Evolutionary conservation across 2,797 vertebrate genomes (phyloP).

Genomic region (Cirrhinus molitorella): DNA sequence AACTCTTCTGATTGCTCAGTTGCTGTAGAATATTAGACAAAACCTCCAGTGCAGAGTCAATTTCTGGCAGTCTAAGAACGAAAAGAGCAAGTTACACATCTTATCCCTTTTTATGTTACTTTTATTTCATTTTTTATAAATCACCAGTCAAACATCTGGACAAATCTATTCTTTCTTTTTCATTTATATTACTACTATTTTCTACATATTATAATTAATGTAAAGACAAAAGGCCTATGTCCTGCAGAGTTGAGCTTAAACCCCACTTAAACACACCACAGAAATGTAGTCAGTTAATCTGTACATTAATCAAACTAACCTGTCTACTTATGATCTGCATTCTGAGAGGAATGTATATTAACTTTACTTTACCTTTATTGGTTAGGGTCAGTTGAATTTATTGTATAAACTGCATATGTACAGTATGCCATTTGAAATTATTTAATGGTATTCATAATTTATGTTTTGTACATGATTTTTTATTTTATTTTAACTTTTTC

Average conservation of each 20-base stretch:
- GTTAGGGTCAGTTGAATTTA: neutral
- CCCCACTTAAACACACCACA: neutral
- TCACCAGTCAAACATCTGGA: neutral
- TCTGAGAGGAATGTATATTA: neutral
- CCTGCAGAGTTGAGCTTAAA: neutral
- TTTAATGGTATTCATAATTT: neutral
- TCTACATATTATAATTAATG: neutral
- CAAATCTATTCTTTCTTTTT: neutral
- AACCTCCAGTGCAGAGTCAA: slow-evolving; percentile 90
- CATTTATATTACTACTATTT: neutral
- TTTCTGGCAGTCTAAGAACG: slow-evolving; percentile 89
- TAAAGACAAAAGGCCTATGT: neutral
- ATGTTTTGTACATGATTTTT: neutral
- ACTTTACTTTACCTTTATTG: neutral
- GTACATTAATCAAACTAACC: neutral
- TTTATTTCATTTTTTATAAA: neutral
- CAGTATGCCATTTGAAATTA: neutral
- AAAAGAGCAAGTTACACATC: neutral
- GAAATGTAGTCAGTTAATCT: no score
- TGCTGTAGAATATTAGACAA: slow-evolving; percentile 96
- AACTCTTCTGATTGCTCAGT: slow-evolving; percentile 92
- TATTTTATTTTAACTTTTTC: neutral
- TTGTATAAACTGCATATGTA: neutral
- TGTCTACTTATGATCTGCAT: neutral
- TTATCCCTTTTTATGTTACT: neutral